phyloP scores from a whole-genome alignment of 2,113 vertebrate species.

The Misgurnus anguillicaudatus region DNA sequence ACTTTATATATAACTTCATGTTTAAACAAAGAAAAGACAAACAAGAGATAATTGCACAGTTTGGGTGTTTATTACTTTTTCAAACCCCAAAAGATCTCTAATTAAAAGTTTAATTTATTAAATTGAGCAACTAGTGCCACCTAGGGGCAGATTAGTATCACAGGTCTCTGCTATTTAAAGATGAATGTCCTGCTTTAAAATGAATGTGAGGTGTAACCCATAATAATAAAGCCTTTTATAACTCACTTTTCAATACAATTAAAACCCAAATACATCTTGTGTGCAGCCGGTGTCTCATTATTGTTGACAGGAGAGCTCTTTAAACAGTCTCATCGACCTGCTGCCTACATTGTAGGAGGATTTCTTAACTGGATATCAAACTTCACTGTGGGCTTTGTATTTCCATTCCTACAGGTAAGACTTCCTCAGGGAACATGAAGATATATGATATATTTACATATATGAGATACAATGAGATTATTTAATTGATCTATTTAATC shows the following conservation, averaged over 20 bases:
- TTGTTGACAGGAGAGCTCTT: constrained; percentile 89
- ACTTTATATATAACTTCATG: too few relatives aligned
- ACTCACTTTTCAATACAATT: not conserved
- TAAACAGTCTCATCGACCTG: constrained; percentile 82
- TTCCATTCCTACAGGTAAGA: constrained; percentile 88
- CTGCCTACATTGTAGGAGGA: constrained; percentile 84
- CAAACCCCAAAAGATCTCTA: too few relatives aligned
- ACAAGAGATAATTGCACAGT: too few relatives aligned
- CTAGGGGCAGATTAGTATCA: not conserved
- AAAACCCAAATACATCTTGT: not conserved
- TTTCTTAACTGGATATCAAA: constrained; percentile 92
- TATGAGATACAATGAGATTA: too few relatives aligned
- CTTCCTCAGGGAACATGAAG: not conserved
- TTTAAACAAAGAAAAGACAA: too few relatives aligned
- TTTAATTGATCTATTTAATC: too few relatives aligned
- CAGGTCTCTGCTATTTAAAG: not conserved
- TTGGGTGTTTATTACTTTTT: too few relatives aligned
- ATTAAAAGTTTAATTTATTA: not conserved
- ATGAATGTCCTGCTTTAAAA: too few relatives aligned
- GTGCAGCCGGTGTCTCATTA: constrained; percentile 82
- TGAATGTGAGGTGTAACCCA: not conserved
- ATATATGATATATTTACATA: too few relatives aligned
- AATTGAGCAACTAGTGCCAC: not conserved
- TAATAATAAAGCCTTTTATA: not conserved
- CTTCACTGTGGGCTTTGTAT: constrained; percentile 86